Evolutionary conservation across 2,113 vertebrate species (phyloP).

Genomic region (Seriola rivoliana): DNA sequence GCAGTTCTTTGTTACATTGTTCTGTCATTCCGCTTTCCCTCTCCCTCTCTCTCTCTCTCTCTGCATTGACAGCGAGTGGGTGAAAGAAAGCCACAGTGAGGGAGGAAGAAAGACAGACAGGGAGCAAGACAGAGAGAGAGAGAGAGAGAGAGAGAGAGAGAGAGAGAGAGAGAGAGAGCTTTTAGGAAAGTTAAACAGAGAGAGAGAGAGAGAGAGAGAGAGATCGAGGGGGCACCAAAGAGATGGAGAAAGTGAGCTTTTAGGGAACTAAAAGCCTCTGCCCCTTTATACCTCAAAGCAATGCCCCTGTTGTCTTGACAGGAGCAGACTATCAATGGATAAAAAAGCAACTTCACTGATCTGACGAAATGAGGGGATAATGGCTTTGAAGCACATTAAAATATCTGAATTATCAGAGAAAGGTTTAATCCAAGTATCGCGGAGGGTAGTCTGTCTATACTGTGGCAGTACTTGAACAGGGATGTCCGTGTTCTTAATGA

Average conservation of each 20-base stretch:
- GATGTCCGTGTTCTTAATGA: slow-evolving; percentile 54
- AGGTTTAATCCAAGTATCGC: slow-evolving; percentile 56
- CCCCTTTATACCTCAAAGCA: slow-evolving; percentile 60
- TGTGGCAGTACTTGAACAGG: slow-evolving; percentile 35
- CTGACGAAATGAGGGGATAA: slow-evolving; percentile 49
- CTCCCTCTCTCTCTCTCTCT: background rate
- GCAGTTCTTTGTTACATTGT: slow-evolving; percentile 54
- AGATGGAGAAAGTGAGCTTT: slow-evolving; percentile 53
- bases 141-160: too few relatives aligned
- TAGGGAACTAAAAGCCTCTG: slow-evolving; percentile 67
- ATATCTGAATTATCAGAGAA: slow-evolving; percentile 61
- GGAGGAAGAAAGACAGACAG: slow-evolving; percentile 8
- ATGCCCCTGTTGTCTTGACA: slow-evolving; percentile 52
- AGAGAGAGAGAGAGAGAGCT: slow-evolving; percentile 24
- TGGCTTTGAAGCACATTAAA: slow-evolving; percentile 66
- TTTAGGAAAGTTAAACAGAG: slow-evolving; percentile 59
- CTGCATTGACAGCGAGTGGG: slow-evolving; percentile 46
- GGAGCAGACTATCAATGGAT: slow-evolving; percentile 48
- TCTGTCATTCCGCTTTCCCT: slow-evolving; percentile 23
- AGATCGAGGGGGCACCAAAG: slow-evolving; percentile 28
- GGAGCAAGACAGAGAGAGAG: background rate
- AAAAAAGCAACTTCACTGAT: slow-evolving; percentile 54
- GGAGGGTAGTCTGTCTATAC: slow-evolving; percentile 43
- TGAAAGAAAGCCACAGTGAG: slow-evolving; percentile 32
- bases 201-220: background rate